A percentile compares a stretch with the other conserved stretches of the same genome.
Conservation (phyloP, 2,797 vertebrate species). For the Urophycis tenuis region DNA sequence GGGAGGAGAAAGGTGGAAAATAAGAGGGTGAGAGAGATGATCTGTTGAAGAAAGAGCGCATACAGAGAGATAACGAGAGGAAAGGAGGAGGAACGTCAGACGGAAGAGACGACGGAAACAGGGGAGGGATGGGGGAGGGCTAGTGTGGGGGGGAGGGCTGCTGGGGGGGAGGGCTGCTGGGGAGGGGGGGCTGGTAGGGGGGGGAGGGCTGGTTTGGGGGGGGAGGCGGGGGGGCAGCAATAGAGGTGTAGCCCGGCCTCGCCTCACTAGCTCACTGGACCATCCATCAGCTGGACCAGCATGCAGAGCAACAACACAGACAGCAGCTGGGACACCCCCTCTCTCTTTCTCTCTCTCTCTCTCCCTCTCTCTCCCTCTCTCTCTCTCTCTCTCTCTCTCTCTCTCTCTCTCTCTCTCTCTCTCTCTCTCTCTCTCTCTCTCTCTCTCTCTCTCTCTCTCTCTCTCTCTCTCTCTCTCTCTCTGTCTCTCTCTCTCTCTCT, state of each 20-base stretch:
- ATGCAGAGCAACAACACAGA: constrained; percentile 61
- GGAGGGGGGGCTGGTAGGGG: too few relatives aligned
- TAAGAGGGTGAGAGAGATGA: constrained; percentile 20
- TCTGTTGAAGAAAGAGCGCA: neutral
- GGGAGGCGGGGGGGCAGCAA: constrained; percentile 33
- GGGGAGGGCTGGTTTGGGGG: constrained; percentile 32
- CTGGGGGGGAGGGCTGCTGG: constrained; percentile 36
- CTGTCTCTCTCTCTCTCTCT: constrained; percentile 41
- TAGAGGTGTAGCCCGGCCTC: constrained; percentile 39
- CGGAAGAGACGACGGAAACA: neutral
- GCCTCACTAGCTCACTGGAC: constrained; percentile 53
- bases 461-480: constrained; percentile 38
- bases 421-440: too few relatives aligned
- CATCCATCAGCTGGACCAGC: constrained; percentile 62
- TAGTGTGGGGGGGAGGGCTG: too few relatives aligned
- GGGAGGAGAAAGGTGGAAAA: neutral
- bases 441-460: too few relatives aligned
- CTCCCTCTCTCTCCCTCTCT: constrained; percentile 42
- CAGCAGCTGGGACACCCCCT: constrained; percentile 46
- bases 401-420: too few relatives aligned
- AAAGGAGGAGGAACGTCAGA: neutral
- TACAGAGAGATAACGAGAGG: neutral
- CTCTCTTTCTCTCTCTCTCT: constrained; percentile 38
- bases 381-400: constrained; percentile 43
- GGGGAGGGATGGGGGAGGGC: constrained; percentile 29